Base-by-base conservation (phyloP, 2,888 invertebrate genomes). In the Electrophaes corylata region DNA sequence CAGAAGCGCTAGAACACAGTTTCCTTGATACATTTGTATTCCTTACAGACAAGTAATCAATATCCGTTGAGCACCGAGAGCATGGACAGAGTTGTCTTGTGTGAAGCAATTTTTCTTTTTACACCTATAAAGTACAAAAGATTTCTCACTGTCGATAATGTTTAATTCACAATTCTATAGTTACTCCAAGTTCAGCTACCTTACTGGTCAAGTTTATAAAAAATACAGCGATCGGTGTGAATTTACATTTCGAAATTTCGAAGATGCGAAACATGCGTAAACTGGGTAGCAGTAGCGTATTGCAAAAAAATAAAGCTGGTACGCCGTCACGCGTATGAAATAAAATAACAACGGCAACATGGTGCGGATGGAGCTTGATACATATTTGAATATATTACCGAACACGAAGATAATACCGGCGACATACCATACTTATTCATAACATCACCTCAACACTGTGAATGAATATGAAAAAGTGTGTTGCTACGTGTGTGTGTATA, bases 311-410 rank as follows among this genome's bases (percentile, higher is more conserved):
- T 88, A 83, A 86, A 84, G 80, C 81, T 77, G 71, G 79, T 80
- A 73, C 78, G 81, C 74, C 79, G 83, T 88, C 91, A 91, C 89
- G 90, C 86, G 84, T 85, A 74, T 75, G 83, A 88, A 89, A 89
- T 90, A 91, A 91, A 91, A 90, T 91, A 90, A 88, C 87, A 87
- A 82, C 81, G 84, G 74, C 84, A 85, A 84, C 85, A 84, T 78
- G 84, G 83, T 83, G 88, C 84, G 89, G 84, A 86, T 85, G 86
- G 83, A 79, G 84, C 86, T 84, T 88, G 87, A 90, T 91, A 91
- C 89, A 89, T 91, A 91, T 91, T 91, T 91, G 91, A 91, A 91
- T 91, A 91, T 81, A 91, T 91, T 90, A 91, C 89, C 68, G 83
- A 86, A 83, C 85, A 87, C 84, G 86, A 83, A 87, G 84, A 88